Conservation (phyloP, 1,140 invertebrate species). For the Stegodyphus mimosarum region DNA sequence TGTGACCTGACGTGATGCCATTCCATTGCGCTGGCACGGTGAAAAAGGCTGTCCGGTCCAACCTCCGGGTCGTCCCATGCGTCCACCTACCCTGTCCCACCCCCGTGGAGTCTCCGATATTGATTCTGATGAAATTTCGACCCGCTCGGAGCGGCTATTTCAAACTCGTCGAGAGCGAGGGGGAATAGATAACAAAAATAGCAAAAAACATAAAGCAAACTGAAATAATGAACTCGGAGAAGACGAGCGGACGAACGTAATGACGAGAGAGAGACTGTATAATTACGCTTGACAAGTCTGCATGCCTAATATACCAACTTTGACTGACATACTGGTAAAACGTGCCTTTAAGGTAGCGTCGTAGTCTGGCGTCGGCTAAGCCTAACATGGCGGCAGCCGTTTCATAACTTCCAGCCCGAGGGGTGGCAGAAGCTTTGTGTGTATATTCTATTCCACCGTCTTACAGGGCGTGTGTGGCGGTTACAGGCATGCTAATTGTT, state of each 20-base stretch:
- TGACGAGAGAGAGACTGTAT: slow-evolving; percentile 28
- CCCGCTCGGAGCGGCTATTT: not conserved
- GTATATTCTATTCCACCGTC: not conserved
- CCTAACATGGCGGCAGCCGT: slow-evolving; percentile 51
- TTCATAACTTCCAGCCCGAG: slow-evolving; percentile 17
- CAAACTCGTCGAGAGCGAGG: not conserved
- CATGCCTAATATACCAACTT: slow-evolving; percentile 9
- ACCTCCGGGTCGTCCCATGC: slow-evolving; percentile 26
- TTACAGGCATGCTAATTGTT: slow-evolving; percentile 55
- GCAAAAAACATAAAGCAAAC: not conserved
- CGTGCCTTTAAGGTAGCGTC: not conserved
- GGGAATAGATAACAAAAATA: not conserved
- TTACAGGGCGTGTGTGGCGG: slow-evolving; percentile 34
- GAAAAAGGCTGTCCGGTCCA: slow-evolving; percentile 39
- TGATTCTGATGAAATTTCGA: slow-evolving; percentile 43
- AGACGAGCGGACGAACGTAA: slow-evolving; percentile 8
- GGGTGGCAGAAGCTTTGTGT: not conserved
- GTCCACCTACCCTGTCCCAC: slow-evolving; percentile 42
- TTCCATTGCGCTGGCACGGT: not conserved
- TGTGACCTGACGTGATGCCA: not conserved
- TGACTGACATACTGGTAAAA: slow-evolving; percentile 34
- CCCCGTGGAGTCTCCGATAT: slow-evolving; percentile 8
- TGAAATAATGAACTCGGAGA: slow-evolving; percentile 20
- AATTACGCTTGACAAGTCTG: slow-evolving; percentile 50
- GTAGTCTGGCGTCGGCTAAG: slow-evolving; percentile 16